Base-by-base conservation (phyloP, 2,113 vertebrate genomes). In the Cheirogaleus medius region DNA sequence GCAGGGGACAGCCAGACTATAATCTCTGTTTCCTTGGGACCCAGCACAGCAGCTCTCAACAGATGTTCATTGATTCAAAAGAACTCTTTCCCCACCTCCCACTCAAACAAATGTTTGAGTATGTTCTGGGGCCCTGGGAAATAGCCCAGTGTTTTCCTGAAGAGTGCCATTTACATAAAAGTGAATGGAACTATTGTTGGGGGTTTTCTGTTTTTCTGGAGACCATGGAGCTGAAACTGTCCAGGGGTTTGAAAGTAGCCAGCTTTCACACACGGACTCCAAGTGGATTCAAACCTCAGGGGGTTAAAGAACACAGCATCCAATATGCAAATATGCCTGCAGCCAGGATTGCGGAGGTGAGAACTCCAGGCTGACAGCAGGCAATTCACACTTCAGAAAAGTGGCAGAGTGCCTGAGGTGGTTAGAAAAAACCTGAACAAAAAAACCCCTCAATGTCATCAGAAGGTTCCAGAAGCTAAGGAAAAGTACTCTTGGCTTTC, bases 81-180 rank as follows among this genome's bases (percentile, higher is more conserved):
- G 88, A 97, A 93, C 58, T 66, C 76, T 94, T 71, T 97, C 58
- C 80, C 92, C 32, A 87, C 87, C 92, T 91, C 92, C 97, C 80
- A 93, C 90, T 97, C 90, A 97, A 97, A 97, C 95, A 97, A 97
- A 98, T 90, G 96, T 91, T 97, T 91, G 71, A 96, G 83, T 97
- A 77, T 80, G 84, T 97, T 96, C 91, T 89, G 97, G 93, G 95
- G 74, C 94, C 94, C 95, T 97, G 97, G 96, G 96, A 97, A 98
- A 95, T 37, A 93, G 96, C 95, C 93, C 94, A 98, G 97, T 95
- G 91, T 97, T 97, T 97, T 97, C 96, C 95, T 94, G 81, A 97
- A 96, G 91, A 97, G 93, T 97, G 21, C 34, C 52, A 97, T 98
- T 98, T 98, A 97, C 98, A 98, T 98, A 98, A 98, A 98, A 98